Conservation (phyloP, 2,888 invertebrate genomes). For the Polymixis flavicincta region DNA sequence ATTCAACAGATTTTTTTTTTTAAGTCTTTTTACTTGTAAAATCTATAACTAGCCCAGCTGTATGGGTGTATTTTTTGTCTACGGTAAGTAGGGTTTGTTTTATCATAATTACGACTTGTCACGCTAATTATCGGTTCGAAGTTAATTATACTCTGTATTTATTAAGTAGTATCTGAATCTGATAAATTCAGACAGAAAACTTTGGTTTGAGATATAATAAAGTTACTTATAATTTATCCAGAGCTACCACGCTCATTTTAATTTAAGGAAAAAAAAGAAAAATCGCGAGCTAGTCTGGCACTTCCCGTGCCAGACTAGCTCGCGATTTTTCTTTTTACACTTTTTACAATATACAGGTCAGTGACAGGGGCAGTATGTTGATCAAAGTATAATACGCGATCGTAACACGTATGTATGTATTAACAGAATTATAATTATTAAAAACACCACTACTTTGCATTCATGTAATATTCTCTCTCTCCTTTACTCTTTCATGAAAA, state of each 20-base stretch:
- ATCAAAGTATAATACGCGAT: neutral
- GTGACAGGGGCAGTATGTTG: too few species aligned
- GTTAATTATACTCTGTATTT: constrained; percentile 18
- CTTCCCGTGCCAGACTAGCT: too few species aligned
- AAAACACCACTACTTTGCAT: too few species aligned
- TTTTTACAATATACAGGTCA: too few species aligned
- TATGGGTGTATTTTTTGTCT: neutral
- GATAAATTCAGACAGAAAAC: neutral
- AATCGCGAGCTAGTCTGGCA: too few species aligned
- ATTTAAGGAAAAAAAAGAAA: too few species aligned
- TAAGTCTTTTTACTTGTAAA: too few species aligned
- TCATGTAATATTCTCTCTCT: too few species aligned
- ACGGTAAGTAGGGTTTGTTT: neutral
- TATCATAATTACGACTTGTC: neutral
- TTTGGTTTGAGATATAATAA: neutral
- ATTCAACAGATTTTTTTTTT: neutral
- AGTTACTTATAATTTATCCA: neutral
- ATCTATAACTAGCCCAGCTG: neutral
- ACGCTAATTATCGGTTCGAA: neutral
- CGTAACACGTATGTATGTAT: too few species aligned
- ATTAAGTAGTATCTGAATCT: neutral
- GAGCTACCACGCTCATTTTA: neutral
- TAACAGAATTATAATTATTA: too few species aligned
- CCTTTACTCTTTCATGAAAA: too few species aligned
- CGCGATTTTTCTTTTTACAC: too few species aligned